Conservation (phyloP, 1,140 invertebrate genomes). For the Macrocentrus cingulum region DNA sequence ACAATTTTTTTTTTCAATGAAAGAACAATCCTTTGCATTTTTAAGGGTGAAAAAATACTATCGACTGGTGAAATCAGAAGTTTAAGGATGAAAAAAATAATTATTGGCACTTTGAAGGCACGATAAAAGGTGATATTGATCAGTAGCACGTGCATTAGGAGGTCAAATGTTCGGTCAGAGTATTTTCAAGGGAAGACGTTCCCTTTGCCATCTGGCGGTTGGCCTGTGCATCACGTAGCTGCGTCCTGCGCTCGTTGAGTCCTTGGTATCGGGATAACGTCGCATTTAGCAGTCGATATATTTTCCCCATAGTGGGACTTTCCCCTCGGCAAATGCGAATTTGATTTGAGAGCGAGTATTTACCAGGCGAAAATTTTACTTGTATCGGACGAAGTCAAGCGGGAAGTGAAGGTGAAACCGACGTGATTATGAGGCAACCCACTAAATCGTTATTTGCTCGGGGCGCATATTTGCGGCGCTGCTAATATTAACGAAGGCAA, state of each 20-base stretch:
- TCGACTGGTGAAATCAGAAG: too few species aligned
- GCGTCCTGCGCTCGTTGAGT: constrained; percentile 39
- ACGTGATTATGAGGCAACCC: neutral
- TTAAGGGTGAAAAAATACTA: too few species aligned
- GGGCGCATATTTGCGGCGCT: neutral
- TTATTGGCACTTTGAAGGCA: too few species aligned
- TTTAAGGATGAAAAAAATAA: too few species aligned
- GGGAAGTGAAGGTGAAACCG: neutral
- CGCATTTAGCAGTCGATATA: constrained; percentile 53
- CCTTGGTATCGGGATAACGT: constrained; percentile 34
- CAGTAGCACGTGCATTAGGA: constrained; percentile 25
- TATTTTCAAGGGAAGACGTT: constrained; percentile 37
- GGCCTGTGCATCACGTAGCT: constrained; percentile 38
- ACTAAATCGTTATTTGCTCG: constrained; percentile 3
- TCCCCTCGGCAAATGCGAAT: constrained; percentile 1
- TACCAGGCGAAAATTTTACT: constrained; percentile 15
- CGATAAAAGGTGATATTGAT: too few species aligned
- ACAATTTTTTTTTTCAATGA: too few species aligned
- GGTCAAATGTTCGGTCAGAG: constrained; percentile 12
- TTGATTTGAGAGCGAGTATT: neutral
- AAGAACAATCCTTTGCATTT: too few species aligned
- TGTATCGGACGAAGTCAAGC: neutral
- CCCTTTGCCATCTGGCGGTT: constrained; percentile 57
- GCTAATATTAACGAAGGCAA: neutral
- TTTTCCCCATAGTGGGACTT: constrained; percentile 12